Base-by-base conservation (phyloP, 2,113 vertebrate species). In the Salvelinus namaycush region DNA sequence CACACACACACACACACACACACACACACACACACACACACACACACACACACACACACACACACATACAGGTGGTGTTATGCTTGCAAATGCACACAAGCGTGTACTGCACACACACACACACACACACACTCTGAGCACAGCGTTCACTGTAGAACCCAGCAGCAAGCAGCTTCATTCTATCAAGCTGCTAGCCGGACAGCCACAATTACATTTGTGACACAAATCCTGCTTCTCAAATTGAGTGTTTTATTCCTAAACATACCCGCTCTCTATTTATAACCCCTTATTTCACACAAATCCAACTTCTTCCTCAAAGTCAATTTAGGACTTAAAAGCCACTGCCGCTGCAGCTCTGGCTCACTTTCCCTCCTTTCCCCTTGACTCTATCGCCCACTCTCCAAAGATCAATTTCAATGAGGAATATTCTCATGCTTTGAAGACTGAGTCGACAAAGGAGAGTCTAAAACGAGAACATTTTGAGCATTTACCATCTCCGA, bases 141-240 rank as follows among this genome's bases (percentile, higher is more conserved):
- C 51, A 54, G 29, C 66, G 60, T 73, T 73, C 69, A 62, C 77
- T 83, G 64, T 74, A 7, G 84, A 83, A 77, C 77, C 39, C 86
- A 79, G 51, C 18, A 62, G 82, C 84, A 88, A 90, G 87, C 83
- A 85, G 91, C 86, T 91, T 93, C 90, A 92, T 91, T 91, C 90
- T 87, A 90, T 92, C 89, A 92, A 85, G 83, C 89, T 85, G 76
- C 80, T 77, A 90, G 86, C 86, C 49, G 88, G 89, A 91, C 90
- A 88, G 89, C 87, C 82, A 62, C 91, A 92, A 93, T 93, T 92
- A 92, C 90, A 91, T 92, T 92, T 91, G 88, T 93, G 92, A 92
- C 92, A 92, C 90, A 92, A 93, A 91, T 92, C 89, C 91, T 88
- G 85, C 87, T 86, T 92, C 89, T 90, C 85, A 92, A 91, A 90